These are phyloP conservation scores for Triops longicaudatus DNA, from an alignment of 1,140 invertebrate genomes.

Conservation along the genomic window DNA sequence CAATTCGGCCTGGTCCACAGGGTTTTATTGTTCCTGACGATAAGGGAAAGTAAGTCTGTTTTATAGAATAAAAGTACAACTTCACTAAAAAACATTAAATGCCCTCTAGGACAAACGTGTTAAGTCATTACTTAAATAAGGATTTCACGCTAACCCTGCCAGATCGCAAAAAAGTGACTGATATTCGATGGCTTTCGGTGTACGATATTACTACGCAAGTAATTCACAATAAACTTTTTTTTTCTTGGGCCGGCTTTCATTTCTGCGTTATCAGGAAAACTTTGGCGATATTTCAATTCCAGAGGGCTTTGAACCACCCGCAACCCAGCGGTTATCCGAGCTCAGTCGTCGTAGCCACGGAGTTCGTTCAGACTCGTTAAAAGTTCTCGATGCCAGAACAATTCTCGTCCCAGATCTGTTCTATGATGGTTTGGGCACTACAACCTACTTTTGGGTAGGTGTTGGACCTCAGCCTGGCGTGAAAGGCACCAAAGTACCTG, in stretches of 20 bases:
- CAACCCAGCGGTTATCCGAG: slow-evolving; percentile 58
- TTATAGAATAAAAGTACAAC: too few species aligned
- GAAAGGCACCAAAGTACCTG: slow-evolving; percentile 71
- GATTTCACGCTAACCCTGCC: slow-evolving; percentile 74
- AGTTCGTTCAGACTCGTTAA: slow-evolving; percentile 60
- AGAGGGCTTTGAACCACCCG: slow-evolving; percentile 82
- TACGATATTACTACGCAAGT: slow-evolving; percentile 75
- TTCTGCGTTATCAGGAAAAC: slow-evolving; percentile 51
- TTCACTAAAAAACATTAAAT: too few species aligned
- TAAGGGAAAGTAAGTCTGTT: slow-evolving; percentile 58
- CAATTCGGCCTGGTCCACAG: slow-evolving; percentile 73
- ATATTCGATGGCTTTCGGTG: slow-evolving; percentile 82
- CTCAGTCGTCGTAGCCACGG: slow-evolving; percentile 58
- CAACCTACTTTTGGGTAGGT: slow-evolving; percentile 80
- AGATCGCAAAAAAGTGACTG: slow-evolving; percentile 74
- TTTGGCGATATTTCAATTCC: slow-evolving; percentile 86
- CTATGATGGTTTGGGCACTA: slow-evolving; percentile 59
- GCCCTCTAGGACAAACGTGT: slow-evolving; percentile 67
- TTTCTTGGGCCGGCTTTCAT: slow-evolving; percentile 13
- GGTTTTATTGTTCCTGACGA: slow-evolving; percentile 86
- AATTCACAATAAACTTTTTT: slow-evolving; percentile 29
- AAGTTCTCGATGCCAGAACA: slow-evolving; percentile 72
- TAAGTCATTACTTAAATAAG: slow-evolving; percentile 74
- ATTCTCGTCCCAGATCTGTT: slow-evolving; percentile 62
- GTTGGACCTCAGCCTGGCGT: slow-evolving; percentile 73